Percentiles rank a stretch among this genome's conserved stretches.
Evolutionary conservation across 2,113 vertebrate genomes (phyloP).

Genomic region (Silurus asotus): DNA sequence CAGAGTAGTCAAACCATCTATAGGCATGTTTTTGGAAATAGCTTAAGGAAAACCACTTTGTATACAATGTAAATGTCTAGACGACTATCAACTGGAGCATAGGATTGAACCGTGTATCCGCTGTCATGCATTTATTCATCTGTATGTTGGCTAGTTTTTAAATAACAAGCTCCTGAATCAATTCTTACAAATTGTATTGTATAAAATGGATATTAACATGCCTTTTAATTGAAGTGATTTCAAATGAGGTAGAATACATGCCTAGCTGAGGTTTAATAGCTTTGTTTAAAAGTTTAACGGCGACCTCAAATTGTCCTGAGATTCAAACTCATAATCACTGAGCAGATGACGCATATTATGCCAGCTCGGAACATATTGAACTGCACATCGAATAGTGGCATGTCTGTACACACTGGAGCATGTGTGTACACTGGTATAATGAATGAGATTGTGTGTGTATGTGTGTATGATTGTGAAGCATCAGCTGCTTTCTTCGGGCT

Average conservation of each 20-base stretch:
- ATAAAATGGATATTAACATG: background rate
- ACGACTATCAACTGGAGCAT: background rate
- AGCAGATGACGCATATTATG: slow-evolving; percentile 6
- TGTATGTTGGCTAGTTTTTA: background rate
- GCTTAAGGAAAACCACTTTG: background rate
- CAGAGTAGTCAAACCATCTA: background rate
- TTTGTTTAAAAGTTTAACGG: background rate
- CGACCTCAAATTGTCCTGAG: background rate
- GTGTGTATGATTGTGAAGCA: background rate
- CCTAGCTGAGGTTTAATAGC: background rate
- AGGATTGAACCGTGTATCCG: background rate
- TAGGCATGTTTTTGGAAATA: background rate
- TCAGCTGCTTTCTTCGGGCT: slow-evolving; percentile 15
- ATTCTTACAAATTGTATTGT: background rate
- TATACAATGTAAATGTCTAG: background rate
- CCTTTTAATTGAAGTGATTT: background rate
- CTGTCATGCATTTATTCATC: background rate
- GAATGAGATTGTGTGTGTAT: background rate
- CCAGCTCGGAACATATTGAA: background rate
- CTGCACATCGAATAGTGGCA: background rate
- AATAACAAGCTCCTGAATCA: background rate
- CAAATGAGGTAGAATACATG: background rate
- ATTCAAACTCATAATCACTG: background rate
- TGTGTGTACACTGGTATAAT: background rate
- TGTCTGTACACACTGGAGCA: background rate